Evolutionary conservation across 2,888 invertebrate genomes (phyloP), one percentile per base, ranked within the genome.

Genomic region (Drosophila parthenogenetica): DNA sequence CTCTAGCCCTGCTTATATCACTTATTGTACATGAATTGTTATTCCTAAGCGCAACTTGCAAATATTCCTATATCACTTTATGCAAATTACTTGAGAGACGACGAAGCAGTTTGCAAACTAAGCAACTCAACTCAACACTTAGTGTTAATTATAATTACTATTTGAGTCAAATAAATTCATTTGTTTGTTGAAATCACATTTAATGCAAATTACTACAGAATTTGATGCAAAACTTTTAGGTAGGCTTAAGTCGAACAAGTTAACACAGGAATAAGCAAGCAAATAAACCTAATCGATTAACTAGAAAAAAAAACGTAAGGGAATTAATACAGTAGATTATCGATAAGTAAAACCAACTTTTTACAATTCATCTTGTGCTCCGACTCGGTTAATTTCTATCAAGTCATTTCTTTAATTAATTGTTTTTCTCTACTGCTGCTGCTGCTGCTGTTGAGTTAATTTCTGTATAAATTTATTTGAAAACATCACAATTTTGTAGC

Each of bases 371-470:
- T 16, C 51, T 42, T 16, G 55, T 39, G 50, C 50, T 16, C 3
- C 13, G 5, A 43, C 63, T 19, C 17, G 50, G 19, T 22, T 49
- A 51, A 67, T 74, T 83, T 84, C 71, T 62, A 73, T 68, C 79
- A 66, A 85, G 81, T 86, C 85, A 87, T 86, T 86, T 81, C 69
- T 64, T 79, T 79, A 86, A 86, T 86, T 86, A 86, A 86, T 86
- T 76, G 74, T 81, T 82, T 69, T 69, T 68, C 54, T 67, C 69
- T 74, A 60, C 55, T 69, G 37, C 53, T 59, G 25, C 45, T 14
- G 17, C n/a, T 35, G 5, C 16, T 39, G 50, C 57, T 60, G 73
- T 63, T 49, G 71, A 77, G 70, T 82, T 82, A 62, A 82, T 80
- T 80, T 86, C 72, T 72, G 19, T 69, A 58, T 73, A 63, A 73